These are phyloP conservation scores for Pyralis farinalis DNA, from an alignment of 2,888 invertebrate species.

Conservation along the genomic window DNA sequence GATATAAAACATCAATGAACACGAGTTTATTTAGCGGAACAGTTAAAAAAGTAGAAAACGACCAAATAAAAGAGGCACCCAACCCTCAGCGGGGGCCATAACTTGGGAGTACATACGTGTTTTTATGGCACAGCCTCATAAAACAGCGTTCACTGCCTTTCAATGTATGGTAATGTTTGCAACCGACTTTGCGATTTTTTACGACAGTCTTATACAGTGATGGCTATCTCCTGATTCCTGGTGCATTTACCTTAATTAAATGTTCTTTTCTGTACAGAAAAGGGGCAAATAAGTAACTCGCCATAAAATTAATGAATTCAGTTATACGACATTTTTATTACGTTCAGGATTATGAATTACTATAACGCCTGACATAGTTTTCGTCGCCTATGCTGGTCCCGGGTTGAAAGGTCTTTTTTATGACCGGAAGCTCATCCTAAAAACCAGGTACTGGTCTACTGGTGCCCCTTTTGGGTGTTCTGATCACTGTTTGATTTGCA, in stretches of 20 bases:
- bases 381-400: too few relatives aligned
- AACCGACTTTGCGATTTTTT: slow-evolving; percentile 30
- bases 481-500: too few relatives aligned
- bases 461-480: too few relatives aligned
- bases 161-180: slow-evolving; percentile 43
- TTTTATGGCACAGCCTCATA: slow-evolving; percentile 33
- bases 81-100: background rate
- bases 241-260: background rate
- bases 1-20: background rate
- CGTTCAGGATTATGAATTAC: too few relatives aligned
- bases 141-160: slow-evolving; percentile 32
- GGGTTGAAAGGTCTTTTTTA: too few relatives aligned
- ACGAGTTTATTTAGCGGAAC: background rate
- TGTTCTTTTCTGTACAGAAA: background rate
- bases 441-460: too few relatives aligned
- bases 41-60: background rate
- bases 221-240: background rate
- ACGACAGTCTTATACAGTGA: slow-evolving; percentile 19
- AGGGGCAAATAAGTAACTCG: too few relatives aligned
- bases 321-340: too few relatives aligned
- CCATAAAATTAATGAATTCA: too few relatives aligned
- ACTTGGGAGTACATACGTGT: slow-evolving; percentile 13
- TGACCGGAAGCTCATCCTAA: too few relatives aligned
- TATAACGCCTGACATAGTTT: too few relatives aligned
- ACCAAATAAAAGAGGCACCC: background rate